phyloP scores from a whole-genome alignment of 1,140 invertebrate species.

The Pseudomyrmex flavicornis region DNA sequence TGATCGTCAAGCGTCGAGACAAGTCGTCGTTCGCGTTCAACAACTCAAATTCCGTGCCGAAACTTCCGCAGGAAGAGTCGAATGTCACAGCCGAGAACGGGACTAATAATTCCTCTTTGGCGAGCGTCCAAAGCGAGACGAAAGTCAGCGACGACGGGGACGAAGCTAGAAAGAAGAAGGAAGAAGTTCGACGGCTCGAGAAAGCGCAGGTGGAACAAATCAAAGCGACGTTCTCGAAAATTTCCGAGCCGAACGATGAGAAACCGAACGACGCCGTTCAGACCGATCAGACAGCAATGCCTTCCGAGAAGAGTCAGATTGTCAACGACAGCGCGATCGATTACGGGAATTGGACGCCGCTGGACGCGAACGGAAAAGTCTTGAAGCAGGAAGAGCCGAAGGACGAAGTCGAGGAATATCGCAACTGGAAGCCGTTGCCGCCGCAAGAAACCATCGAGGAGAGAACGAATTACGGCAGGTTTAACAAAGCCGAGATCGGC shows the following conservation, averaged over 20 bases:
- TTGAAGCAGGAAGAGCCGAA: conserved; percentile 44
- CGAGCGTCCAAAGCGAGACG: background rate
- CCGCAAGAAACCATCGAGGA: conserved; percentile 23
- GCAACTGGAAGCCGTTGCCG: conserved; percentile 75
- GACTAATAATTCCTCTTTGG: conserved; percentile 1
- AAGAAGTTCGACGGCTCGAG: conserved; percentile 68
- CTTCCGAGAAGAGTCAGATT: background rate
- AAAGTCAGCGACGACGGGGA: background rate
- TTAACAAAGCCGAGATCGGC: conserved; percentile 3
- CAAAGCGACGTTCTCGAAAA: conserved; percentile 47
- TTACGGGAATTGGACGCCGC: conserved; percentile 77
- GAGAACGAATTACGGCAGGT: conserved; percentile 38
- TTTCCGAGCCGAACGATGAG: background rate
- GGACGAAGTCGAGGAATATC: conserved; percentile 70
- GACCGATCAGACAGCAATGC: background rate
- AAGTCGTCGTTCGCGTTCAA: conserved; percentile 56
- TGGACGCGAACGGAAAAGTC: conserved; percentile 65
- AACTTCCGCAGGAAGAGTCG: background rate
- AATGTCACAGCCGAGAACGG: conserved; percentile 3
- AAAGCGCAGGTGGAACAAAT: conserved; percentile 71
- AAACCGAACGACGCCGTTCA: background rate
- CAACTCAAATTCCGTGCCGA: background rate
- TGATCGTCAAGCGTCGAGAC: conserved; percentile 91
- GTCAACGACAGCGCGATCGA: conserved; percentile 65
- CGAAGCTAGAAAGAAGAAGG: conserved; percentile 55